Conservation (phyloP, 2,113 vertebrate genomes). For the Osmerus eperlanus region DNA sequence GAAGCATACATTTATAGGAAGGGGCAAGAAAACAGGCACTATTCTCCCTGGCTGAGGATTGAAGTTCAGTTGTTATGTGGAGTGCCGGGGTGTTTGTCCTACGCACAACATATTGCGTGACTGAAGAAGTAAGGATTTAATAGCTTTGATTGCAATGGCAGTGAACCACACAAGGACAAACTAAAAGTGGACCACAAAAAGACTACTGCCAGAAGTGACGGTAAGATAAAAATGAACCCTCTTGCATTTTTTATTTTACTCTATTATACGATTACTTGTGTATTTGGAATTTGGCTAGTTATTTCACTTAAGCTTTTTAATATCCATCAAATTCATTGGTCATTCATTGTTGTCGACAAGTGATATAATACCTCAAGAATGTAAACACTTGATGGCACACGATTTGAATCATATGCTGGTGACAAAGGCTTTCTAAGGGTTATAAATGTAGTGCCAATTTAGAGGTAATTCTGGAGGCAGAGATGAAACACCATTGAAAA, state of each 20-base stretch:
- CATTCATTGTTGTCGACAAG: too few relatives aligned
- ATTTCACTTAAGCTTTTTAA: too few relatives aligned
- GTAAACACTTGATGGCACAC: too few relatives aligned
- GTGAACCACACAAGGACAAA: conserved; percentile 11
- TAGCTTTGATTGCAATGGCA: conserved; percentile 1
- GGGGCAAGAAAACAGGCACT: conserved; percentile 10
- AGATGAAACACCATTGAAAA: too few relatives aligned
- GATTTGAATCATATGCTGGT: too few relatives aligned
- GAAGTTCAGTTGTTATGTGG: neutral
- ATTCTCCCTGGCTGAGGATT: conserved; percentile 4
- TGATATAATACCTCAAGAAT: too few relatives aligned
- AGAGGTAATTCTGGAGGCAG: too few relatives aligned
- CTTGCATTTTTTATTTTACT: neutral
- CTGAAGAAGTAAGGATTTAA: conserved; percentile 9
- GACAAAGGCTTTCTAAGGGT: too few relatives aligned
- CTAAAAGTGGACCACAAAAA: neutral
- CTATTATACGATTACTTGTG: neutral
- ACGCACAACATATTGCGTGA: neutral
- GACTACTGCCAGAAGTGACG: conserved; percentile 13
- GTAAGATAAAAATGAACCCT: conserved; percentile 36
- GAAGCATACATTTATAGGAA: conserved; percentile 40
- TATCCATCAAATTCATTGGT: too few relatives aligned
- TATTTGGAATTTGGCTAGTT: too few relatives aligned
- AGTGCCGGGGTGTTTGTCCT: neutral
- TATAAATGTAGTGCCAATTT: too few relatives aligned